These are phyloP conservation scores for Tachysurus fulvidraco DNA, from an alignment of 2,113 vertebrate species.

Conservation along the genomic window DNA sequence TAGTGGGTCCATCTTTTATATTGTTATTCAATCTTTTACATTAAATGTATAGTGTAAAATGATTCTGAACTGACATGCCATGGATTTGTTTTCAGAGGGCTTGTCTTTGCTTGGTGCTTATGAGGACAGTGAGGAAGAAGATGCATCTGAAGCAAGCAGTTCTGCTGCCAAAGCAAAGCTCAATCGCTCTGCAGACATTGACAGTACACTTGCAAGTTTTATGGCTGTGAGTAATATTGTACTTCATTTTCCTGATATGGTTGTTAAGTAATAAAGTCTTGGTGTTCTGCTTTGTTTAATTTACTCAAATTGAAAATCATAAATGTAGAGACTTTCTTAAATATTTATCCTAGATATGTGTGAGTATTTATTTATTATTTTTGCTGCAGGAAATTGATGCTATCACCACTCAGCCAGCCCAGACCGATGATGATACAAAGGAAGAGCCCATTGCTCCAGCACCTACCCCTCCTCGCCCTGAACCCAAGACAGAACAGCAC, in stretches of 20 bases:
- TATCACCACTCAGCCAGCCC: slow-evolving; percentile 85
- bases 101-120: slow-evolving; percentile 93
- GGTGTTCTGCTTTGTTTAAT: not conserved
- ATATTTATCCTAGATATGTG: not conserved
- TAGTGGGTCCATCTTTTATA: not conserved
- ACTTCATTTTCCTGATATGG: slow-evolving; percentile 1
- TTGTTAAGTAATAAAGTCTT: not conserved
- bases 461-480: slow-evolving; percentile 80
- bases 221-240: slow-evolving; percentile 82
- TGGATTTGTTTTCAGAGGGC: slow-evolving; percentile 76
- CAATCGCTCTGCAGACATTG: slow-evolving; percentile 83
- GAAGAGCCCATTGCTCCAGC: slow-evolving; percentile 63
- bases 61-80: not conserved
- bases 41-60: not conserved
- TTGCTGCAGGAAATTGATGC: slow-evolving; percentile 90
- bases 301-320: not conserved
- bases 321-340: not conserved
- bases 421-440: slow-evolving; percentile 64
- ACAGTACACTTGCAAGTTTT: slow-evolving; percentile 95
- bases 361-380: not conserved
- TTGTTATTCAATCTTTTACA: not conserved
- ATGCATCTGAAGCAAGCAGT: slow-evolving; percentile 70
- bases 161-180: slow-evolving; percentile 68
- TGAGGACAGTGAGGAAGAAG: slow-evolving; percentile 92
- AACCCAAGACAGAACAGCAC: slow-evolving; percentile 71